phyloP scores from a whole-genome alignment of 2,888 invertebrate genomes.

The Drosophila eohydei region DNA sequence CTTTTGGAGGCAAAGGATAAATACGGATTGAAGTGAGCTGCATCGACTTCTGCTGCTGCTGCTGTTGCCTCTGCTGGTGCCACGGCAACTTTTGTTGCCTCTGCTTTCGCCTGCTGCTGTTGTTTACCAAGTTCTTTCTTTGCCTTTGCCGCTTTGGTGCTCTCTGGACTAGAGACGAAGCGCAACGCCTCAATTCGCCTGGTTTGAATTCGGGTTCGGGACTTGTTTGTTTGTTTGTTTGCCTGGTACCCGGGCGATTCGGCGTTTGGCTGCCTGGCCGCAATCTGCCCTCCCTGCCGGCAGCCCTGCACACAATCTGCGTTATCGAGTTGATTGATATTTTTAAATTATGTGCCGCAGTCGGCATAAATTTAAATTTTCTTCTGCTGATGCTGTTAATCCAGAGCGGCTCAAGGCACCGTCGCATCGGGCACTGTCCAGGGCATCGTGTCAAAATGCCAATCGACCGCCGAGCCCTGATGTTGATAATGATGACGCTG shows the following conservation, averaged over 20 bases:
- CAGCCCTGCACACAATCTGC: constrained; percentile 54
- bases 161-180: constrained; percentile 41
- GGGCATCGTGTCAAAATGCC: constrained; percentile 75
- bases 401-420: constrained; percentile 62
- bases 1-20: constrained; percentile 70
- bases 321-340: constrained; percentile 80
- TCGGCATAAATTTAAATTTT: constrained; percentile 76
- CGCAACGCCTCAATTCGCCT: constrained; percentile 38
- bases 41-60: constrained; percentile 59
- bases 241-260: constrained; percentile 23
- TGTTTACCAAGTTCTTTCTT: constrained; percentile 75
- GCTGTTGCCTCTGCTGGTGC: constrained; percentile 11
- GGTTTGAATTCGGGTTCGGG: constrained; percentile 37
- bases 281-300: background rate
- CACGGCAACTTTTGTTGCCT: constrained; percentile 65
- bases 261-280: constrained; percentile 7
- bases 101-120: constrained; percentile 50
- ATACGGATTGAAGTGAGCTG: constrained; percentile 76
- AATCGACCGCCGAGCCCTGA: constrained; percentile 61
- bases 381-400: constrained; percentile 72
- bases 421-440: constrained; percentile 33
- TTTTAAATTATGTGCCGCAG: constrained; percentile 80
- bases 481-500: constrained; percentile 31
- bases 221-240: constrained; percentile 62
- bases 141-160: constrained; percentile 66